These are phyloP conservation scores for Edolisoma coerulescens DNA, from an alignment of 2,113 vertebrate genomes.

Conservation along the genomic window DNA sequence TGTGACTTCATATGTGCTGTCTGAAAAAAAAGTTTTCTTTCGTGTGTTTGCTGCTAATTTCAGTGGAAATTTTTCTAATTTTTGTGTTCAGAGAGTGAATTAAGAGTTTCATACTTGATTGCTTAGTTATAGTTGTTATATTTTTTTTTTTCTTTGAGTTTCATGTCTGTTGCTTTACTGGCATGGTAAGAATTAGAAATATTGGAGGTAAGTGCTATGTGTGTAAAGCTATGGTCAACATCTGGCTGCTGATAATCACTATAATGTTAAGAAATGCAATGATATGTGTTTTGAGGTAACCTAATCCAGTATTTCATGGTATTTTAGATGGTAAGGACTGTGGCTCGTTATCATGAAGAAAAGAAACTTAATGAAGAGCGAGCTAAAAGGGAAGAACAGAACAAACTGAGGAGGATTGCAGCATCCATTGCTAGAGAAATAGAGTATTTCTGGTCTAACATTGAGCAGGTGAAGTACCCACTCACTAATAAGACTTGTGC, in stretches of 20 bases:
- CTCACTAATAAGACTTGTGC: background rate
- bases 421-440: slow-evolving; percentile 88
- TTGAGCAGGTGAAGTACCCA: slow-evolving; percentile 79
- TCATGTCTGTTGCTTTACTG: background rate
- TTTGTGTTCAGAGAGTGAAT: background rate
- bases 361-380: slow-evolving; percentile 80
- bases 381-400: slow-evolving; percentile 80
- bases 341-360: slow-evolving; percentile 86
- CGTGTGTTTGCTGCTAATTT: background rate
- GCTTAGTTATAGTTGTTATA: background rate
- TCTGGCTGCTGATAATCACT: background rate
- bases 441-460: slow-evolving; percentile 92
- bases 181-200: background rate
- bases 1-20: background rate
- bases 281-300: background rate
- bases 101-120: background rate
- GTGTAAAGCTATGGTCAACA: background rate
- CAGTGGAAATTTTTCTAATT: background rate
- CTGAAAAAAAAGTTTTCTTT: background rate
- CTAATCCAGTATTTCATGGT: background rate
- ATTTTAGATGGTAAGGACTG: slow-evolving; percentile 86
- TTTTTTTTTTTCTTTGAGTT: background rate
- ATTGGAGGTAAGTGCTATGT: background rate
- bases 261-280: background rate
- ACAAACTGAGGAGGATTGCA: slow-evolving; percentile 84